Conservation (phyloP, 2,113 vertebrate species). For the Pluvialis apricaria region DNA sequence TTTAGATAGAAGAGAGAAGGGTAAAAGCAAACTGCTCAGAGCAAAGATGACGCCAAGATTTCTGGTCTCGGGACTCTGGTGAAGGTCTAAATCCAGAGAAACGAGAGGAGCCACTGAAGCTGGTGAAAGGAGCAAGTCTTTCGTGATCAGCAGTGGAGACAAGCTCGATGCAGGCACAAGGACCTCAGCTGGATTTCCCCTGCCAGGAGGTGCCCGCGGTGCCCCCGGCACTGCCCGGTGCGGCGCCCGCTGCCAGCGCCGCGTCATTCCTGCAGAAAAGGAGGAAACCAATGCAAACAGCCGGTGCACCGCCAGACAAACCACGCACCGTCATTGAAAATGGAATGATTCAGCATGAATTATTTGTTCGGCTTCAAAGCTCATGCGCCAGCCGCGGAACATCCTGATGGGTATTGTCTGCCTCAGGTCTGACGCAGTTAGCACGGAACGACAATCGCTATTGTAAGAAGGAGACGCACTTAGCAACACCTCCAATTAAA, state of each 20-base stretch:
- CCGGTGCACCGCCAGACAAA: too few species aligned
- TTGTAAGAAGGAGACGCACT: background rate
- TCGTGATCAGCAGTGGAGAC: background rate
- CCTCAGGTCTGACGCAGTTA: background rate
- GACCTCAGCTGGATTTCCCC: background rate
- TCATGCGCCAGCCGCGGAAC: background rate
- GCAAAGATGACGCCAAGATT: background rate
- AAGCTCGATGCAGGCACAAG: background rate
- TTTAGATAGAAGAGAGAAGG: background rate
- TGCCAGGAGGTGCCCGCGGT: background rate
- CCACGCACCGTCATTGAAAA: fast-evolving
- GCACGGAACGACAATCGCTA: background rate
- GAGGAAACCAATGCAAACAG: background rate
- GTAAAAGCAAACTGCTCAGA: background rate
- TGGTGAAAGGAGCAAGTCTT: background rate
- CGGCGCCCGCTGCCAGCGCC: background rate
- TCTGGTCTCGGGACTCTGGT: background rate
- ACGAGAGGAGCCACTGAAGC: background rate
- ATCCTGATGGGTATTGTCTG: background rate
- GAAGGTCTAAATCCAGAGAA: background rate
- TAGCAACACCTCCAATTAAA: background rate
- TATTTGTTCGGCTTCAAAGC: background rate
- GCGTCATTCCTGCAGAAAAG: background rate
- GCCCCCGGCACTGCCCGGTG: background rate
- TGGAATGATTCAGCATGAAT: background rate